Evolutionary conservation across 2,797 vertebrate species (phyloP).

Genomic region (Anabacerthia variegaticeps): DNA sequence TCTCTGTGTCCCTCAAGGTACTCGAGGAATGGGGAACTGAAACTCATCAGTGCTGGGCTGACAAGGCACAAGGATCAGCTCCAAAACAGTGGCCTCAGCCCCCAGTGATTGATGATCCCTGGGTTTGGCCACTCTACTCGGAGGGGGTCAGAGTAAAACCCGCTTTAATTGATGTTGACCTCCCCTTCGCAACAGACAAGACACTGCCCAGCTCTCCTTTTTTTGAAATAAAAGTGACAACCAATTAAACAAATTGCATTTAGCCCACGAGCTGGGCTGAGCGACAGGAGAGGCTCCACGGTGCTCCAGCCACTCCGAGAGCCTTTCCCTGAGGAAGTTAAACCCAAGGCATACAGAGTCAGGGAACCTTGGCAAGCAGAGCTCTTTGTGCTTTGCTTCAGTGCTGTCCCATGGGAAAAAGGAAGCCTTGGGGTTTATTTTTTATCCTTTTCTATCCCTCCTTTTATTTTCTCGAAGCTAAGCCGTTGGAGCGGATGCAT

Average conservation of each 20-base stretch:
- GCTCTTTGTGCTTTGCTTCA: neutral
- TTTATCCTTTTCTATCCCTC: neutral
- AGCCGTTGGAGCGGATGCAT: neutral
- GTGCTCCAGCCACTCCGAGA: neutral
- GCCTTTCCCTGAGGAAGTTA: neutral
- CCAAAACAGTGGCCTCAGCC: neutral
- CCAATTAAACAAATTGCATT: neutral
- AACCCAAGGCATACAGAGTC: neutral
- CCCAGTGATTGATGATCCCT: neutral
- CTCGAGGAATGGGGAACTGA: conserved; percentile 7
- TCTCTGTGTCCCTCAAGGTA: neutral
- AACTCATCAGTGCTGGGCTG: neutral
- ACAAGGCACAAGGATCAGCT: neutral
- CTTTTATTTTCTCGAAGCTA: neutral
- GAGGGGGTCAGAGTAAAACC: neutral
- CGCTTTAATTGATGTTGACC: neutral
- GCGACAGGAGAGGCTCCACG: neutral
- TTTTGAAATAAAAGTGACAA: neutral
- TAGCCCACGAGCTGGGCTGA: neutral
- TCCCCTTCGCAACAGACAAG: neutral
- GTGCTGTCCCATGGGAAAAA: neutral
- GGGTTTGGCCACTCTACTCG: neutral
- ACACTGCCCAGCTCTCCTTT: neutral
- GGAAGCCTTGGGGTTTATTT: neutral
- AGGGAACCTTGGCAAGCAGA: conserved; percentile 13